phyloP scores from a whole-genome alignment of 2,797 vertebrate genomes.

The Helarctos malayanus region DNA sequence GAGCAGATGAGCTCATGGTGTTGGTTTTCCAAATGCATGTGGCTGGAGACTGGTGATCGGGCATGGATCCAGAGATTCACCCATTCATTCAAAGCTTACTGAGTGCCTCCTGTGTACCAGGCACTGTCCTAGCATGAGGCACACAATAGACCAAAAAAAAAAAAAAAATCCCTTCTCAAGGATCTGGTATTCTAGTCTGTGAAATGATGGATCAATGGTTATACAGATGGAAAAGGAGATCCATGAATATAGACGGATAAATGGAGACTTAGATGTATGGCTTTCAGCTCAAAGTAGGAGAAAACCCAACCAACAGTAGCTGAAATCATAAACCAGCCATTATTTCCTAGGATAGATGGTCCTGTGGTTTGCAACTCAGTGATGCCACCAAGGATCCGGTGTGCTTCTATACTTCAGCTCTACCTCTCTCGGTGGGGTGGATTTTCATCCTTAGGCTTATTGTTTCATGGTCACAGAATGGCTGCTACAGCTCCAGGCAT shows the following conservation, averaged over 20 bases:
- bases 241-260: background rate
- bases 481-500: conserved; percentile 10
- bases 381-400: background rate
- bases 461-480: background rate
- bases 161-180: background rate
- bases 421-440: background rate
- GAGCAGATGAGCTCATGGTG: background rate
- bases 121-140: background rate
- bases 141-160: background rate
- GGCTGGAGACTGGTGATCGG: background rate
- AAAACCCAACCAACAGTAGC: background rate
- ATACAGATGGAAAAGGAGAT: background rate
- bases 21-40: background rate
- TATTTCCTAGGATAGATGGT: background rate
- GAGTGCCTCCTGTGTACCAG: background rate
- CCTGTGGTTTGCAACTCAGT: background rate
- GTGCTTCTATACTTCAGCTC: background rate
- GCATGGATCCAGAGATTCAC: no score
- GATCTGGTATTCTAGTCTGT: background rate
- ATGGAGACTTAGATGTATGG: background rate
- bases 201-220: background rate
- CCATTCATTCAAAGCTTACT: no score
- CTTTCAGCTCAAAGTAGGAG: background rate
- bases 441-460: background rate
- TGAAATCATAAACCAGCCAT: background rate